phyloP scores from a whole-genome alignment of 2,888 invertebrate genomes.

The Neocrepidodera transversa region DNA sequence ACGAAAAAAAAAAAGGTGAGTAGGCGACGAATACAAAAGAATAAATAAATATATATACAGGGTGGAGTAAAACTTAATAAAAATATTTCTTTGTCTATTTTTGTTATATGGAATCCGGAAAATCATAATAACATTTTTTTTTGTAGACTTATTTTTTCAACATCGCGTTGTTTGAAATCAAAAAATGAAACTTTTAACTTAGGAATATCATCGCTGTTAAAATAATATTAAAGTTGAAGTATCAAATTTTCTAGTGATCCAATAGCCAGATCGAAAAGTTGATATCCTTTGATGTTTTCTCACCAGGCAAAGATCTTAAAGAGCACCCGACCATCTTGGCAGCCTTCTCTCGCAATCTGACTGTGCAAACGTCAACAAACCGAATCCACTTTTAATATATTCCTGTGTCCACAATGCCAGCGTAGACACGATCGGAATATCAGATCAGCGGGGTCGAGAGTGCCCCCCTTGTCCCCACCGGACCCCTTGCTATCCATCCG shows the following conservation, averaged over 20 bases:
- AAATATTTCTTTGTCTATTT: too few relatives aligned
- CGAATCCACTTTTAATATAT: constrained; percentile 62
- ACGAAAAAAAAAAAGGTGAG: too few relatives aligned
- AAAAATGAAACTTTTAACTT: too few relatives aligned
- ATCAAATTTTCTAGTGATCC: constrained; percentile 38
- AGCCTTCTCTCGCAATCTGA: constrained; percentile 47
- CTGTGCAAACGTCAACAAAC: constrained; percentile 60
- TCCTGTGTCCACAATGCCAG: constrained; percentile 60
- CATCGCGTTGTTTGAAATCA: too few relatives aligned
- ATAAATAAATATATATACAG: too few relatives aligned
- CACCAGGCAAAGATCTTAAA: constrained; percentile 41
- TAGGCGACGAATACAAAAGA: too few relatives aligned
- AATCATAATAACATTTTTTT: too few relatives aligned
- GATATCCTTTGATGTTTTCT: constrained; percentile 54
- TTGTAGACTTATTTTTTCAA: too few relatives aligned
- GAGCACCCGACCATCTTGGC: constrained; percentile 36
- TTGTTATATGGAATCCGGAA: too few relatives aligned
- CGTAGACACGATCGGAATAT: constrained; percentile 60
- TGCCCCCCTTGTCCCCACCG: constrained; percentile 41
- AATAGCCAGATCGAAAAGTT: constrained; percentile 44
- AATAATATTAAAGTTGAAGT: constrained; percentile 39
- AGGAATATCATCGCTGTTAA: neutral
- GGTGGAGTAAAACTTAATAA: too few relatives aligned
- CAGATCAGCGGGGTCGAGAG: constrained; percentile 51
- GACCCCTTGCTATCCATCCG: constrained; percentile 42